These are phyloP conservation scores for Geodia barretti DNA, from an alignment of 37 sponge, comb jelly and placozoan species.

Conservation along the genomic window DNA sequence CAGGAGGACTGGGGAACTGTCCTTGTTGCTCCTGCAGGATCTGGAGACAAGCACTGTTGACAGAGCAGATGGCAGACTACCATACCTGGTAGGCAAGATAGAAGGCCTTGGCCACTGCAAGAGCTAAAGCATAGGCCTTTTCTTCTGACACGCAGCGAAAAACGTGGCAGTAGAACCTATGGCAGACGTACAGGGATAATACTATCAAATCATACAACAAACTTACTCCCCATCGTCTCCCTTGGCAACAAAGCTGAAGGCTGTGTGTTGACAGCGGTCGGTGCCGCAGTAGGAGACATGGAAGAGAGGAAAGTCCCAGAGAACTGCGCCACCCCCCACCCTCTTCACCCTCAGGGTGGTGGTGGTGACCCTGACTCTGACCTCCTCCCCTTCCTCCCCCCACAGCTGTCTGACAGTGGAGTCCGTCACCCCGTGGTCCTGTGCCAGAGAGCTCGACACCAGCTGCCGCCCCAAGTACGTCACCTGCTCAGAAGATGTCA, in stretches of 20 bases:
- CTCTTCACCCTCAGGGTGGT: conserved; percentile 69
- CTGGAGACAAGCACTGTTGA: background rate
- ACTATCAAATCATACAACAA: background rate
- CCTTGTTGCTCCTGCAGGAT: conserved; percentile 79
- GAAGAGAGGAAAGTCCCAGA: conserved; percentile 82
- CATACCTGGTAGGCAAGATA: conserved; percentile 82
- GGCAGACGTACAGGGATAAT: background rate
- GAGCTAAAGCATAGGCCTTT: conserved; percentile 74
- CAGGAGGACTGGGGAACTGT: conserved; percentile 58
- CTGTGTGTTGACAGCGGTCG: conserved; percentile 34
- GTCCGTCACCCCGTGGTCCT: conserved; percentile 77
- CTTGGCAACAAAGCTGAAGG: conserved; percentile 79
- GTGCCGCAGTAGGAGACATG: conserved; percentile 86
- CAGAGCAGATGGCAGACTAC: background rate
- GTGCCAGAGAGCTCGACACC: conserved; percentile 36
- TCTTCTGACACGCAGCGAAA: conserved; percentile 65
- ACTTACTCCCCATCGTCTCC: conserved; percentile 48
- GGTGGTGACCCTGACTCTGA: conserved; percentile 63
- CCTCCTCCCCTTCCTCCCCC: conserved; percentile 1
- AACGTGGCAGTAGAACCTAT: conserved; percentile 71
- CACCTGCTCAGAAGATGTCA: conserved; percentile 2
- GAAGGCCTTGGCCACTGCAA: conserved; percentile 85
- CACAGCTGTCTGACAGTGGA: conserved; percentile 36
- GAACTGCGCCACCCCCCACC: conserved; percentile 12
- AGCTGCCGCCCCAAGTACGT: conserved; percentile 55